Evolutionary conservation across 2,888 invertebrate species (phyloP).

Genomic region (Plemyria rubiginata): DNA sequence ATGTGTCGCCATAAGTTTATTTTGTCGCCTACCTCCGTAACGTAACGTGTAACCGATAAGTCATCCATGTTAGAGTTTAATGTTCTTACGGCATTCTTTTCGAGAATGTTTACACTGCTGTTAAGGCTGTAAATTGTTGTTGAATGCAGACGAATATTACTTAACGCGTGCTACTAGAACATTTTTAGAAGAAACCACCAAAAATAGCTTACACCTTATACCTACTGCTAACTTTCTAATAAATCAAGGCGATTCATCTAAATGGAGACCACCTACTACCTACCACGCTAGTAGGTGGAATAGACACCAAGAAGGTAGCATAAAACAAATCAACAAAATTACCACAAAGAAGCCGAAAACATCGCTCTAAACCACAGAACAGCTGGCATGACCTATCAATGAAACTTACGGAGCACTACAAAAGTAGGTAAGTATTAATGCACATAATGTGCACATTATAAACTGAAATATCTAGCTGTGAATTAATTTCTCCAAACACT

Average conservation of each 20-base stretch:
- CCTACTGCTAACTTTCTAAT: too few relatives aligned
- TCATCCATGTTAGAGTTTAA: conserved; percentile 33
- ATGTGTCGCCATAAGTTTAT: conserved; percentile 43
- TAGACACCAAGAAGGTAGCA: not conserved
- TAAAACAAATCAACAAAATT: not conserved
- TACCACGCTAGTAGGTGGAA: too few relatives aligned
- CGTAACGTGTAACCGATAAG: conserved; percentile 35
- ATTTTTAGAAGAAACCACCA: too few relatives aligned
- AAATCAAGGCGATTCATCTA: too few relatives aligned
- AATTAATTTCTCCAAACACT: conserved; percentile 39
- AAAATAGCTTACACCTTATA: too few relatives aligned
- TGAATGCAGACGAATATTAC: not conserved
- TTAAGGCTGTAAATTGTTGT: conserved; percentile 17
- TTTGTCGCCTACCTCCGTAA: conserved; percentile 34
- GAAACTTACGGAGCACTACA: conserved; percentile 19
- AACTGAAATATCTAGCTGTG: conserved; percentile 26
- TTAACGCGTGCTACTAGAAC: too few relatives aligned
- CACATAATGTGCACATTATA: conserved; percentile 31
- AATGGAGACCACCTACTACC: too few relatives aligned
- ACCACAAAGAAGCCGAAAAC: not conserved
- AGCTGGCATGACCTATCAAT: conserved; percentile 37
- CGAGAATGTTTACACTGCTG: conserved; percentile 11
- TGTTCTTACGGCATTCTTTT: conserved; percentile 21
- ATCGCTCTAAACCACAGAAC: conserved; percentile 6
- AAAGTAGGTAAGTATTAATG: conserved; percentile 12